These are phyloP conservation scores for Nicator chloris DNA, from an alignment of 2,113 vertebrate genomes.

Conservation along the genomic window DNA sequence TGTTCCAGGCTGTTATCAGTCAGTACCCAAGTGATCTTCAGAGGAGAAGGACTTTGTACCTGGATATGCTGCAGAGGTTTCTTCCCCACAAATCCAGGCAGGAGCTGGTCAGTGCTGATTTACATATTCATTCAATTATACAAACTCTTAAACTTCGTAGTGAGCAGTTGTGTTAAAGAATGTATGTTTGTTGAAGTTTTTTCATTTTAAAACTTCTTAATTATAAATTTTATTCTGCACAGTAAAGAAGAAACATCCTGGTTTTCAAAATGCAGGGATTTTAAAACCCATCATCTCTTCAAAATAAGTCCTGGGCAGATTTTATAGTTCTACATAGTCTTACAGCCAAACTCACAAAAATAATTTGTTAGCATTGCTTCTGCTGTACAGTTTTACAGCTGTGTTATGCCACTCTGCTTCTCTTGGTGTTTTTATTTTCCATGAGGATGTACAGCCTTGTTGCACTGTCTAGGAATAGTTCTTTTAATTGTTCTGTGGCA, in stretches of 20 bases:
- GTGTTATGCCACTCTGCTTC: neutral
- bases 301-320: neutral
- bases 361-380: neutral
- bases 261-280: neutral
- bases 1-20: slow-evolving; percentile 75
- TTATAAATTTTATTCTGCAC: neutral
- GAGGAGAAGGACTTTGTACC: slow-evolving; percentile 79
- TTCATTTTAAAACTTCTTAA: neutral
- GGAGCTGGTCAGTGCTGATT: slow-evolving; percentile 81
- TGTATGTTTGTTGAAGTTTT: neutral
- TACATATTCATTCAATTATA: neutral
- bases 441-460: neutral
- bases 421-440: neutral
- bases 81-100: slow-evolving; percentile 80
- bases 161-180: neutral
- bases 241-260: neutral
- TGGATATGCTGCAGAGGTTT: slow-evolving; percentile 84
- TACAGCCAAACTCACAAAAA: neutral
- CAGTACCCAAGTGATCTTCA: slow-evolving; percentile 78
- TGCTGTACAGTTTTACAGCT: neutral
- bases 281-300: neutral
- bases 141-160: neutral
- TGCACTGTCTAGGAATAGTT: neutral
- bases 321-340: neutral
- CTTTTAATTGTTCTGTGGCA: slow-evolving; percentile 3